Base-by-base conservation (phyloP, 2,888 invertebrate species). In the Synanthedon myopaeformis region DNA sequence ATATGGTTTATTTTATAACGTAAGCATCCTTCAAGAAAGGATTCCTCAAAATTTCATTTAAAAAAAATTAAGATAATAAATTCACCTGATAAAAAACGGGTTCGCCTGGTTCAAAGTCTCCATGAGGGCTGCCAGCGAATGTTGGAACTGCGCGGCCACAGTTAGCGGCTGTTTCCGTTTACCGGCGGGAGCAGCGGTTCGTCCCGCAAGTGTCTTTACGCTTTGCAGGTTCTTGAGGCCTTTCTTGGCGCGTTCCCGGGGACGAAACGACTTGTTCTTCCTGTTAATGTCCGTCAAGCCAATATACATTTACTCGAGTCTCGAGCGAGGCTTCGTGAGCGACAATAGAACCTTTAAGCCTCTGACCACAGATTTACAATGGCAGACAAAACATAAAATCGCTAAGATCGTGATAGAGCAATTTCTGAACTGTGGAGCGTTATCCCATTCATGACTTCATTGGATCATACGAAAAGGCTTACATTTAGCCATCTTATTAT, bases 91-190 rank as follows among this genome's bases (percentile, higher is more conserved):
- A 58, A 89, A 89, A 70, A 89, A 89, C 0, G 89, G 89, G 64
- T 89, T 89, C 3, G 89, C 89, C 63, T 96, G 95, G 76, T 96
- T 96, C 52, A 98, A 83, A 0, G 97, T 97, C 67, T 95, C 95
- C 97, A 98, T 97, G 49, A 98, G 88, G 41, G 95, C 93, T 59
- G 95, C 94, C 53, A 98, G 87, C 51, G 97, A 97, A 79, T 95
- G 95, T 79, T 97, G 95, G 81, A 98, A 98, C 85, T 98, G 98
- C 12, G 96, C 96, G 2, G 96, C 95, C 1, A 98, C 98, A 0
- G 97, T 97, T 70, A 96, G 91, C 11, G 96, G 95, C 69, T 96
- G 95, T 78, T 96, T 96, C 56, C 95, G 87, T 42, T 93, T 93
- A 51, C 89, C 89, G 11, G 90, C 89, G 1, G 89, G 86, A 58